A percentile compares a stretch with the other conserved stretches of the same genome.
These are phyloP conservation scores for Lottia gigantea DNA, from an alignment of 2,888 invertebrate species.

Conservation along the genomic window DNA sequence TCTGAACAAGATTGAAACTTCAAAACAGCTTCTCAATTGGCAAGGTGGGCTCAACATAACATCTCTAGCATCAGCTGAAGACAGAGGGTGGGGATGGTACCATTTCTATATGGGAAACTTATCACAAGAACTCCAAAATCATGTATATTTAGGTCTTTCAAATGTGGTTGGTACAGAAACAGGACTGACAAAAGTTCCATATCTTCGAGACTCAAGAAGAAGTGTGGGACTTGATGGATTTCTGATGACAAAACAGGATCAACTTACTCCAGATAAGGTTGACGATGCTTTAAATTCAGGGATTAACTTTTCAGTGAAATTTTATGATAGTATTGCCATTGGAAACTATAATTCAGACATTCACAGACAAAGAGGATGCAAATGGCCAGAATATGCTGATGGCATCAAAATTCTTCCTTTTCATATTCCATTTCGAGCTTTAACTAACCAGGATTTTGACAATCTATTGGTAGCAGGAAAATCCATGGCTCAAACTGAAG, in stretches of 20 bases:
- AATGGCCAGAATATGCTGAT: constrained; percentile 27
- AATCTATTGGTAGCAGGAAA: constrained; percentile 35
- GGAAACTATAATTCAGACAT: constrained; percentile 31
- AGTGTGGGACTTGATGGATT: constrained; percentile 30
- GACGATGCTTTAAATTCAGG: constrained; percentile 7
- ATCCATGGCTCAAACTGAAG: constrained; percentile 31
- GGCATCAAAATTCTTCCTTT: constrained; percentile 24
- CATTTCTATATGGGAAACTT: constrained; percentile 23
- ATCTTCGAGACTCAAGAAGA: constrained; percentile 31
- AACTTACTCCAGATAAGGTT: neutral
- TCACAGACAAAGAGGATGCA: constrained; percentile 23
- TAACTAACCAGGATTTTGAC: constrained; percentile 29
- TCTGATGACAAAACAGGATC: constrained; percentile 20
- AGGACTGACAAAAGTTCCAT: constrained; percentile 28
- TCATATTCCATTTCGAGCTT: constrained; percentile 32
- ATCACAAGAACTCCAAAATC: neutral
- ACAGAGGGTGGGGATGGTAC: constrained; percentile 28
- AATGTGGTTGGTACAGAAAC: constrained; percentile 21
- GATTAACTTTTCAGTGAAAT: constrained; percentile 13
- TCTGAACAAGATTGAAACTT: constrained; percentile 16
- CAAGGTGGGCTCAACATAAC: constrained; percentile 26
- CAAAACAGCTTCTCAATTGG: constrained; percentile 23
- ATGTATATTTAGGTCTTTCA: constrained; percentile 18
- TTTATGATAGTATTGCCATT: constrained; percentile 30
- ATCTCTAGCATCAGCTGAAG: constrained; percentile 22